Conservation (phyloP, 2,113 vertebrate genomes). For the Melanerpes formicivorus region DNA sequence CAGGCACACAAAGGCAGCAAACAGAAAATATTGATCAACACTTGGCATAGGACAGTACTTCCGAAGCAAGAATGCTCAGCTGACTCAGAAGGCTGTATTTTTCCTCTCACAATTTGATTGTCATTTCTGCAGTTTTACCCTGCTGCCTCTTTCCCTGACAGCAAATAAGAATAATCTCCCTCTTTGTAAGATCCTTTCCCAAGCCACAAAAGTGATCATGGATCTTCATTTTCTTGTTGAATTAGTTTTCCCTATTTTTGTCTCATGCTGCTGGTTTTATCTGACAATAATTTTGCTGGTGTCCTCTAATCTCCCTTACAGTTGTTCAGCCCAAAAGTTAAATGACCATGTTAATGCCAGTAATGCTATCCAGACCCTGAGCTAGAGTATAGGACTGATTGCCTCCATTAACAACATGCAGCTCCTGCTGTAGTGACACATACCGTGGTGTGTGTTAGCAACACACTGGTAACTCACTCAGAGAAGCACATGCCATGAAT, state of each 20-base stretch:
- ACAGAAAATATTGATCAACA: slow-evolving; percentile 36
- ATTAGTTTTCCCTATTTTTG: neutral
- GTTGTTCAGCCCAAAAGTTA: too few relatives aligned
- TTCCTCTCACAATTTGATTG: neutral
- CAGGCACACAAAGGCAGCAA: neutral
- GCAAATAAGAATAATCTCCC: neutral
- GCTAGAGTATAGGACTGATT: too few relatives aligned
- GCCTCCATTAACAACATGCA: neutral
- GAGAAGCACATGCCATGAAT: neutral
- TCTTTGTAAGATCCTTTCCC: neutral
- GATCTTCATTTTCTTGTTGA: neutral
- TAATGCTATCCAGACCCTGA: neutral
- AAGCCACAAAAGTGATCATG: neutral
- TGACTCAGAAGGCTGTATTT: slow-evolving; percentile 25
- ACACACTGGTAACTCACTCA: neutral
- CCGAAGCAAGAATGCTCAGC: neutral
- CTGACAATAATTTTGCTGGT: neutral
- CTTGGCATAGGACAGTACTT: neutral
- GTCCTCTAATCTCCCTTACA: neutral
- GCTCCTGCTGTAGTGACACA: neutral
- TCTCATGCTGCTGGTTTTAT: neutral
- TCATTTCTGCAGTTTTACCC: neutral
- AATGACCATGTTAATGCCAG: too few relatives aligned
- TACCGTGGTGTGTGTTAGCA: neutral
- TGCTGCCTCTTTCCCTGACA: neutral